Evolutionary conservation across 2,797 vertebrate genomes (phyloP), one percentile per base, ranked within the genome.

Genomic region (Galagoides demidoff): DNA sequence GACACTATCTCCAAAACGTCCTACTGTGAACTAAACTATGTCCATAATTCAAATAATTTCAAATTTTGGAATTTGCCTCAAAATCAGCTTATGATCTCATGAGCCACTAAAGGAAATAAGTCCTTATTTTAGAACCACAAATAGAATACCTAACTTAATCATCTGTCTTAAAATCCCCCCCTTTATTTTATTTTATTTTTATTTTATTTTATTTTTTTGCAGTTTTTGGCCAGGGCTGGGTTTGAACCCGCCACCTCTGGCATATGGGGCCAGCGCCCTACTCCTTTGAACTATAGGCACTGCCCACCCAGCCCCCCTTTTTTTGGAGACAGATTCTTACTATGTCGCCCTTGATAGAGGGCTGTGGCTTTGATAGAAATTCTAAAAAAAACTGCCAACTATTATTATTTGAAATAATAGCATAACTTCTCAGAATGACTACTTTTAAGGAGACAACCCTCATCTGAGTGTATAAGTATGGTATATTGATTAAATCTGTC

Each of bases 341-440:
- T 49, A 49, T 49, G 49, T 49, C 49, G 12, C 49, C 49, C n/a
- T 64, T 43, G 63, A 79, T 92, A 74, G 61, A 64, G 20, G 85
- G 9, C 89, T 61, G 89, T 91, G 66, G 17, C 64, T 88, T 89
- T 92, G 27, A 31, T 92, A 95, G 81, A 87, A 92, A 89, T 52
- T 93, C 20, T 77, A 73, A 55, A 57, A 86, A 92, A 37, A 61
- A 96, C 4, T 89, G 55, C 25, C 19, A 57, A 57, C 6, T 43
- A 43, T 43, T 43, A 43, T 43, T 90, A 29, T 25, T 77, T 95
- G 20, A 49, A 90, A 39, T 90, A 73, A 87, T 17, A 94, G 64
- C 95, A 2, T 95, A 92, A 81, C 49, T 86, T 86, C 85, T 93
- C 79, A 66, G 68, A 89, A 39, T 79, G 45, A 89, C 45, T 89